A percentile compares a stretch with the other conserved stretches of the same genome.
These are phyloP conservation scores for Thomomys bottae DNA, from an alignment of 2,113 vertebrate genomes.

Conservation along the genomic window DNA sequence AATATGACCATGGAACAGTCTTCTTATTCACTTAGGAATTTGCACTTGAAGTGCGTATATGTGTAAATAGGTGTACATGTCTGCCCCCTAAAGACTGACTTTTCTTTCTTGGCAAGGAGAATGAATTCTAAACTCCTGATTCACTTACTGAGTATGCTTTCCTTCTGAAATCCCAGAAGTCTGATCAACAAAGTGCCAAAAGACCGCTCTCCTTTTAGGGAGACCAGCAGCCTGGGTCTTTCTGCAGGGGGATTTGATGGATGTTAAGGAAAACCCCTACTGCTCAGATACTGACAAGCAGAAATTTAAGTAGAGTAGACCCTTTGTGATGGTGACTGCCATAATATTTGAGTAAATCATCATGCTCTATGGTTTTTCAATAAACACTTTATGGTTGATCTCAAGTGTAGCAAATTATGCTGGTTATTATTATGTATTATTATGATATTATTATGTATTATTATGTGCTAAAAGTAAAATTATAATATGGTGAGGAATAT, in stretches of 20 bases:
- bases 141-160: constrained; percentile 56
- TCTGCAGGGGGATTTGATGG: constrained; percentile 45
- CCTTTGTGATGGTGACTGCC: background rate
- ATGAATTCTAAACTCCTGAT: constrained; percentile 68
- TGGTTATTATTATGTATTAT: constrained; percentile 17
- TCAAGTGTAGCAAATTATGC: background rate
- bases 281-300: constrained; percentile 39
- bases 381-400: background rate
- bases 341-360: background rate
- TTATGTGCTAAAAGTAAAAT: background rate
- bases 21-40: constrained; percentile 61
- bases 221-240: constrained; percentile 17
- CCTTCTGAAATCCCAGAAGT: constrained; percentile 53
- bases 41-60: constrained; percentile 64
- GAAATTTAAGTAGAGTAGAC: constrained; percentile 4
- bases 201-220: constrained; percentile 40
- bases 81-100: constrained; percentile 48
- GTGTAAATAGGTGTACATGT: constrained; percentile 64
- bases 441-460: constrained; percentile 29
- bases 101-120: constrained; percentile 71
- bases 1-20: constrained; percentile 54
- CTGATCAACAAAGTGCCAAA: constrained; percentile 65
- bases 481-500: background rate
- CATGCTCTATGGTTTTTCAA: background rate
- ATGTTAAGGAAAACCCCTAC: constrained; percentile 45